A percentile compares a stretch with the other conserved stretches of the same genome.
Conservation (phyloP, 2,113 vertebrate genomes). For the Leucosticte australis region DNA sequence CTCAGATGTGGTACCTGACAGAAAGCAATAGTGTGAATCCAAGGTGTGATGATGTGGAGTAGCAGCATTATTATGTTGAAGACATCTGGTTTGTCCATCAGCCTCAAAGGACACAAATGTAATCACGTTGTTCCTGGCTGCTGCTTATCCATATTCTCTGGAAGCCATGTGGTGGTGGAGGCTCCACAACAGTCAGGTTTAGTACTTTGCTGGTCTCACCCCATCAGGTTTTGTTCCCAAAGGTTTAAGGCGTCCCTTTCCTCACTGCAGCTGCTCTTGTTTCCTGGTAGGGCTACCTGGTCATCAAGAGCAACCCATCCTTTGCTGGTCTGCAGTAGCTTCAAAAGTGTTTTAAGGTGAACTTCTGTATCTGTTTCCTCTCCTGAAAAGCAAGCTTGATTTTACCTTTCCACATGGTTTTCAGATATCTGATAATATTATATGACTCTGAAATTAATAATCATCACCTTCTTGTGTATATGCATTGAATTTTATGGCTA, state of each 20-base stretch:
- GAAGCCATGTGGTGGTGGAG: background rate
- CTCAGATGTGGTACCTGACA: background rate
- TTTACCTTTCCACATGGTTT: background rate
- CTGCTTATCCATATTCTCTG: background rate
- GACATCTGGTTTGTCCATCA: background rate
- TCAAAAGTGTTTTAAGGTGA: background rate
- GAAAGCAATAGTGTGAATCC: background rate
- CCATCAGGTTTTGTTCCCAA: background rate
- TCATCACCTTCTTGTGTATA: background rate
- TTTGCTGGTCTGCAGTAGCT: background rate
- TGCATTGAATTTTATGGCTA: background rate
- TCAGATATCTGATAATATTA: background rate
- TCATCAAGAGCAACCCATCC: background rate
- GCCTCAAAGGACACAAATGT: background rate
- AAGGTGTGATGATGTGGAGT: background rate
- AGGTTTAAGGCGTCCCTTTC: background rate
- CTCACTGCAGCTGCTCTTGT: background rate
- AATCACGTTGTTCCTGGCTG: fast-evolving
- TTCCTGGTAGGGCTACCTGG: background rate
- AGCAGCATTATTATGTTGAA: background rate
- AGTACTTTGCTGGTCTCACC: background rate
- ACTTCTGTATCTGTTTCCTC: background rate
- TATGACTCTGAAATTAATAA: background rate
- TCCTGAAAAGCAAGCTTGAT: background rate
- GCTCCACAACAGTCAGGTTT: background rate